A percentile compares a stretch with the other conserved stretches of the same genome.
Conservation (phyloP, 2,797 vertebrate species). For the Rhinogobio ventralis region DNA sequence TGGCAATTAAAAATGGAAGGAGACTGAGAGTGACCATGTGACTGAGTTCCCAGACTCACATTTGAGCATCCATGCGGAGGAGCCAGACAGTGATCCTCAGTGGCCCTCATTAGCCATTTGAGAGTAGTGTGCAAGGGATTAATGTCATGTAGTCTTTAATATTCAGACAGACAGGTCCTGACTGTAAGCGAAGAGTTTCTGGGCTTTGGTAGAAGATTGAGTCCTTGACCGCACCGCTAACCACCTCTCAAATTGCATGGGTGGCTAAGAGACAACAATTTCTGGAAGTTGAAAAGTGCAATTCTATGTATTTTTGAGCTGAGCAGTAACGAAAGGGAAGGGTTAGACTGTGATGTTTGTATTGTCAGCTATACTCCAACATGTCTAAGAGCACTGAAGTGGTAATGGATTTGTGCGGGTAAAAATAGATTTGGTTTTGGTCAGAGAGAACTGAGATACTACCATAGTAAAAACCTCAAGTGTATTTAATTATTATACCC, state of each 20-base stretch:
- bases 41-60: slow-evolving; percentile 53
- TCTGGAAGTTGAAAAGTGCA: slow-evolving; percentile 50
- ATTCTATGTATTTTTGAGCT: slow-evolving; percentile 9
- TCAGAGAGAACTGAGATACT: background rate
- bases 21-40: slow-evolving; percentile 52
- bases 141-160: slow-evolving; percentile 69
- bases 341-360: slow-evolving; percentile 31
- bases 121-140: slow-evolving; percentile 65
- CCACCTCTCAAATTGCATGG: slow-evolving; percentile 34
- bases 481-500: background rate
- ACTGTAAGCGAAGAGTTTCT: slow-evolving; percentile 30
- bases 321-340: slow-evolving; percentile 27
- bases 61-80: slow-evolving; percentile 18
- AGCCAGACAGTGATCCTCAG: slow-evolving; percentile 43
- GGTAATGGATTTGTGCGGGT: background rate
- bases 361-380: slow-evolving; percentile 8
- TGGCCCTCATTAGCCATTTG: slow-evolving; percentile 67
- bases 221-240: slow-evolving; percentile 24
- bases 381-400: slow-evolving; percentile 6
- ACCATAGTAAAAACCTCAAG: background rate
- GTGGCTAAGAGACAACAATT: slow-evolving; percentile 16
- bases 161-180: slow-evolving; percentile 49
- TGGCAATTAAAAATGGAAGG: slow-evolving; percentile 45
- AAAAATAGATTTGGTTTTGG: slow-evolving; percentile 22
- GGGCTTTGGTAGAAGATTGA: slow-evolving; percentile 20